These are phyloP conservation scores for Tribolium freemani DNA, from an alignment of 2,888 invertebrate genomes.

Conservation along the genomic window DNA sequence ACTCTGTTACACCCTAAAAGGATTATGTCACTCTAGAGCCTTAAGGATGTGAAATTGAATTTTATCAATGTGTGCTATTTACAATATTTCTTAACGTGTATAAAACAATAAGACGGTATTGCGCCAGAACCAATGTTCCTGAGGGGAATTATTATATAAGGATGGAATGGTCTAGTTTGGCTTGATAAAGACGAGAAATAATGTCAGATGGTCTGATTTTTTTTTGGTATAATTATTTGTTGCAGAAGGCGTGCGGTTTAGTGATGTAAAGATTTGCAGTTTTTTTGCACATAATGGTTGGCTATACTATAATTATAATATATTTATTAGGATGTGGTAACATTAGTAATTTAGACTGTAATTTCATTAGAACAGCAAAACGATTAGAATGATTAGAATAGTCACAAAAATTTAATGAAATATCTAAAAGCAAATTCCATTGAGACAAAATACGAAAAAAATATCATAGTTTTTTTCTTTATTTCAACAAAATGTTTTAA, in stretches of 20 bases:
- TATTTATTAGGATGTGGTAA: not conserved
- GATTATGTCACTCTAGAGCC: not conserved
- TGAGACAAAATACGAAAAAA: no score
- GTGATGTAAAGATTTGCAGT: not conserved
- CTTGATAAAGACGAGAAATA: not conserved
- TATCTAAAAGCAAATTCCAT: no score
- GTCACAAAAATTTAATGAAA: no score
- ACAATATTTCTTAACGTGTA: not conserved
- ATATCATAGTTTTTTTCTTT: no score
- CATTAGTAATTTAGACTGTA: not conserved
- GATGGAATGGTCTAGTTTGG: not conserved
- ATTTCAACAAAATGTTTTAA: no score
- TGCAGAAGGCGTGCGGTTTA: not conserved
- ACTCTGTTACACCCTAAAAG: not conserved
- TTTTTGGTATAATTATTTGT: not conserved
- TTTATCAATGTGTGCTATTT: not conserved
- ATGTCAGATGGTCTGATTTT: not conserved
- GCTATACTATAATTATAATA: not conserved
- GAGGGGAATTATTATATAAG: not conserved
- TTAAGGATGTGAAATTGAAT: not conserved
- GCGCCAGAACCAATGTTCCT: not conserved
- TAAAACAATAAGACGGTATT: not conserved
- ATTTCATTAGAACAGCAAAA: not conserved
- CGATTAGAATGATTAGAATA: no score
- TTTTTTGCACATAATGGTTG: not conserved